These are phyloP conservation scores for Cabera pusaria DNA, from an alignment of 2,888 invertebrate species.

Conservation along the genomic window DNA sequence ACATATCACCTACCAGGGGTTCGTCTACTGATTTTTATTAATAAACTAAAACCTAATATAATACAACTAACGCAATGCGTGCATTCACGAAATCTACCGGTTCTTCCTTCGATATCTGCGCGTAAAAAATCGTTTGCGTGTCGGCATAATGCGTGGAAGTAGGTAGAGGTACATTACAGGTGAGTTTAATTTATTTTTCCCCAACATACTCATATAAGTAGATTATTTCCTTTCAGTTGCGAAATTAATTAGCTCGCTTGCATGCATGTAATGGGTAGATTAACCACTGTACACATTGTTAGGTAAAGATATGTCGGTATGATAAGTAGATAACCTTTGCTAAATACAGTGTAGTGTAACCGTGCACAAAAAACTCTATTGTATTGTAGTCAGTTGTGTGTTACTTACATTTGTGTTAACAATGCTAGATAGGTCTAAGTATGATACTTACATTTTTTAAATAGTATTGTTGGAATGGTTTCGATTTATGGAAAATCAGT, in stretches of 20 bases:
- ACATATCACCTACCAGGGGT: too few species aligned
- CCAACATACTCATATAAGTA: conserved; percentile 41
- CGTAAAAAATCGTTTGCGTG: conserved; percentile 41
- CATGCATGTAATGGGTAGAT: conserved; percentile 31
- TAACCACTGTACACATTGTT: conserved; percentile 22
- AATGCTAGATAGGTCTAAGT: too few species aligned
- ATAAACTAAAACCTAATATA: too few species aligned
- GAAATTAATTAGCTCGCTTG: conserved; percentile 44
- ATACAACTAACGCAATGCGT: too few species aligned
- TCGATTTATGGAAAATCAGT: too few species aligned
- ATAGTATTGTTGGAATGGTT: too few species aligned
- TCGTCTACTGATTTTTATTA: too few species aligned
- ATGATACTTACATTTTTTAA: too few species aligned
- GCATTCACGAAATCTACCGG: conserved; percentile 13
- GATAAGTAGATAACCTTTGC: conserved; percentile 4
- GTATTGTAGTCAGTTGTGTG: too few species aligned
- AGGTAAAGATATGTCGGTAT: conserved; percentile 17
- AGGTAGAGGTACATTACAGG: conserved; percentile 42
- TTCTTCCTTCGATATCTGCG: conserved; percentile 7
- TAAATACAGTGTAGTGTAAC: too few species aligned
- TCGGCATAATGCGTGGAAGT: conserved; percentile 39
- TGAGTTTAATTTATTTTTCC: conserved; percentile 46
- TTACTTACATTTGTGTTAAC: too few species aligned
- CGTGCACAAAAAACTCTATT: too few species aligned
- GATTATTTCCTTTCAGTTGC: conserved; percentile 52